Percentiles rank a stretch among this genome's conserved stretches.
These are phyloP conservation scores for Coturnix japonica DNA, from an alignment of 2,113 vertebrate species.

Conservation along the genomic window DNA sequence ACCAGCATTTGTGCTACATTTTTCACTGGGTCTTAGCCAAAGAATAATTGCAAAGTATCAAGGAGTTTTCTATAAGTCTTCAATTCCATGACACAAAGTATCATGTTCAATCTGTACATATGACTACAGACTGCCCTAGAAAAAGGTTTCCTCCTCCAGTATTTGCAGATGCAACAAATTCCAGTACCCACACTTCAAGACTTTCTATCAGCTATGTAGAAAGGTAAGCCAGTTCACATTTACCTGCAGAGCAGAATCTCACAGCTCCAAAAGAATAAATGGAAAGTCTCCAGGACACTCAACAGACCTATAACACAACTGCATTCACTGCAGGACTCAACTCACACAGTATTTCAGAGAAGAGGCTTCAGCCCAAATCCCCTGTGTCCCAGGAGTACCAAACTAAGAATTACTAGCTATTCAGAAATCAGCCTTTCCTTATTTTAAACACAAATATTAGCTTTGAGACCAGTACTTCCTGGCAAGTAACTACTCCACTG, in stretches of 20 bases:
- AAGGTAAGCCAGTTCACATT: not conserved
- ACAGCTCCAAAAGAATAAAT: not conserved
- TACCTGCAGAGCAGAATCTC: not conserved
- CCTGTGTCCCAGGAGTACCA: not conserved
- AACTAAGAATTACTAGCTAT: not conserved
- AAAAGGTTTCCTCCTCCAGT: not conserved
- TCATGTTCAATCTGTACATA: not conserved
- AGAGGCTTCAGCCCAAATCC: not conserved
- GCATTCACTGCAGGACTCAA: rapidly evolving
- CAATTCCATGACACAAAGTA: not conserved
- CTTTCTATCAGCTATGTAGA: not conserved
- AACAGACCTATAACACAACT: not conserved
- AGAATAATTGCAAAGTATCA: not conserved
- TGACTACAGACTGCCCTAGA: not conserved
- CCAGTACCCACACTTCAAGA: not conserved
- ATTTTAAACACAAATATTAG: not conserved
- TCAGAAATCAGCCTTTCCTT: not conserved
- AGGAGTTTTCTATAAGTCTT: not conserved
- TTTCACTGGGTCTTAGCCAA: not conserved
- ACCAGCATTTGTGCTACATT: not conserved
- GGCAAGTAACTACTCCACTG: not conserved
- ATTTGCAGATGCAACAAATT: not conserved
- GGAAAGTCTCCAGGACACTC: not conserved
- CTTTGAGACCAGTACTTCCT: not conserved
- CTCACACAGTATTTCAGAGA: rapidly evolving